Evolutionary conservation across 2,797 vertebrate species (phyloP).

Genomic region (Synanceia verrucosa): DNA sequence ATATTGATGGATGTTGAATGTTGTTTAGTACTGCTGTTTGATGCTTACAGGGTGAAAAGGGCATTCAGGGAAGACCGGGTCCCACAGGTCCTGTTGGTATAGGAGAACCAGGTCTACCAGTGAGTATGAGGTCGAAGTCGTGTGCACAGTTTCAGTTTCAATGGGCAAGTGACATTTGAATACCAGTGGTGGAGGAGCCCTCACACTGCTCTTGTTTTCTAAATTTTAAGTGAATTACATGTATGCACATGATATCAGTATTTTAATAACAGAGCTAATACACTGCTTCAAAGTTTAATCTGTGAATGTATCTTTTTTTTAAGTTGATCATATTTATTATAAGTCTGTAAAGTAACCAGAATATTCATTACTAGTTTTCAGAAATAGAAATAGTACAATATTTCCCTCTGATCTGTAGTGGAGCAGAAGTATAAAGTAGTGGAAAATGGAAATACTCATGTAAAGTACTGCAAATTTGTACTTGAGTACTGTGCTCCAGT

Average conservation of each 20-base stretch:
- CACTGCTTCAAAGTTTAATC: neutral
- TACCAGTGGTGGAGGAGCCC: neutral
- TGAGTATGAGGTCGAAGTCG: constrained; percentile 70
- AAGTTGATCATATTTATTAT: neutral
- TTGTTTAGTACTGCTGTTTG: constrained; percentile 8
- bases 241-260: neutral
- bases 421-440: neutral
- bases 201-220: neutral
- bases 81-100: constrained; percentile 70
- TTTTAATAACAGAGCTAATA: neutral
- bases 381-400: too few relatives aligned
- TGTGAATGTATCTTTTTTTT: neutral
- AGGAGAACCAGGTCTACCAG: constrained; percentile 85
- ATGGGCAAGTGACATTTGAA: neutral
- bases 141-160: neutral
- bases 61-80: constrained; percentile 75
- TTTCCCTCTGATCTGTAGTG: neutral
- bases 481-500: neutral
- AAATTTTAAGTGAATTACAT: neutral
- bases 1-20: neutral
- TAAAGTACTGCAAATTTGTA: neutral
- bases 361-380: too few relatives aligned
- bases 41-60: constrained; percentile 78
- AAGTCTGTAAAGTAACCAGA: neutral
- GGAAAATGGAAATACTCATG: neutral